Conservation (phyloP, 2,888 invertebrate genomes). For the Drosophila bunnanda region DNA sequence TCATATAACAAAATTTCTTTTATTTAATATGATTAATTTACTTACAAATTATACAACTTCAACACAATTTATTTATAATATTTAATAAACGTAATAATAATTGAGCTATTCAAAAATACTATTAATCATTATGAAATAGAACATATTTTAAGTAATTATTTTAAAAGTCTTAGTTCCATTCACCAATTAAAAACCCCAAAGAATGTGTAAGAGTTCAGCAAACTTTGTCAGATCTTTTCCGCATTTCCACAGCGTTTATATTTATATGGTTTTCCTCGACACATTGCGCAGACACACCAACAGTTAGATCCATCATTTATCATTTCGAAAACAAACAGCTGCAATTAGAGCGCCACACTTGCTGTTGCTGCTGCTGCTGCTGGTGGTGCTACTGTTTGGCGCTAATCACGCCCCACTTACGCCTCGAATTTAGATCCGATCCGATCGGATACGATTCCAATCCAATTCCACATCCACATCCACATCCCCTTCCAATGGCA, state of each 20-base stretch:
- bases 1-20: neutral
- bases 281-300: constrained; percentile 24
- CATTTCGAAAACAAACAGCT: constrained; percentile 43
- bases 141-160: no score
- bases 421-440: constrained; percentile 38
- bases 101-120: no score
- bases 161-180: constrained; percentile 16
- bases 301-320: constrained; percentile 39
- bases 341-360: constrained; percentile 37
- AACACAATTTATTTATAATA: no score
- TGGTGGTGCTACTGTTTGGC: constrained; percentile 39
- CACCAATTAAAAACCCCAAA: constrained; percentile 7
- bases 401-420: constrained; percentile 46
- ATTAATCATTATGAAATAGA: no score
- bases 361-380: constrained; percentile 6
- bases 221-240: constrained; percentile 29
- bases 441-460: constrained; percentile 22
- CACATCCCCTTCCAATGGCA: constrained; percentile 7
- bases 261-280: constrained; percentile 18
- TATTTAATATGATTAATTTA: no score
- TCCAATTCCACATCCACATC: constrained; percentile 24
- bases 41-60: no score
- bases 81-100: neutral
- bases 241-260: constrained; percentile 33
- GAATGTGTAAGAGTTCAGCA: constrained; percentile 19